A percentile compares a stretch with the other conserved stretches of the same genome.
Conservation (phyloP, 2,113 vertebrate genomes). For the Tamias sibiricus region DNA sequence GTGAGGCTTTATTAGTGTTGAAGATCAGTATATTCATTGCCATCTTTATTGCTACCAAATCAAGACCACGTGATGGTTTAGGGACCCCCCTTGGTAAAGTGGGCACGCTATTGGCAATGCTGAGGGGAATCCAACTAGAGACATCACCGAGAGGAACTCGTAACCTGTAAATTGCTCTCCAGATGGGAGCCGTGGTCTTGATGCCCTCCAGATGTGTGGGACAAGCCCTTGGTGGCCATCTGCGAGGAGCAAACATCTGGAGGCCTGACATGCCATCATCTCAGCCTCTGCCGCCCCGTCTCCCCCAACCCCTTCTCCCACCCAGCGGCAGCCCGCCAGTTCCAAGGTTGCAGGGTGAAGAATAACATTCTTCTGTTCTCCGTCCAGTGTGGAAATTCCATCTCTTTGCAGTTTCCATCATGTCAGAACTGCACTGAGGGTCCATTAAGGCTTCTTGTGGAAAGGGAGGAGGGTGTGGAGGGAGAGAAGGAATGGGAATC, state of each 20-base stretch:
- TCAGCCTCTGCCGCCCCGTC: background rate
- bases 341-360: constrained; percentile 27
- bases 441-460: constrained; percentile 42
- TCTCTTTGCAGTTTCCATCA: constrained; percentile 63
- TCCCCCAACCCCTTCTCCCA: background rate
- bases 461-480: constrained; percentile 45
- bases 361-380: constrained; percentile 72
- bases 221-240: background rate
- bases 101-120: background rate
- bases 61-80: background rate
- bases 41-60: background rate
- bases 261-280: constrained; percentile 8
- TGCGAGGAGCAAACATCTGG: constrained; percentile 46
- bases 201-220: constrained; percentile 45
- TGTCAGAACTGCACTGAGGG: background rate
- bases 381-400: constrained; percentile 66
- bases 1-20: background rate
- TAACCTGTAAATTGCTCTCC: constrained; percentile 28
- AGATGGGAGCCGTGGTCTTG: background rate
- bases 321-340: background rate
- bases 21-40: background rate
- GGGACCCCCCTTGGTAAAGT: background rate
- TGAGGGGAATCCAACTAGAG: background rate
- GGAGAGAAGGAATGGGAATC: constrained; percentile 63
- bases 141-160: background rate